Conservation (phyloP, 1,140 invertebrate genomes). For the Hyles vespertilio region DNA sequence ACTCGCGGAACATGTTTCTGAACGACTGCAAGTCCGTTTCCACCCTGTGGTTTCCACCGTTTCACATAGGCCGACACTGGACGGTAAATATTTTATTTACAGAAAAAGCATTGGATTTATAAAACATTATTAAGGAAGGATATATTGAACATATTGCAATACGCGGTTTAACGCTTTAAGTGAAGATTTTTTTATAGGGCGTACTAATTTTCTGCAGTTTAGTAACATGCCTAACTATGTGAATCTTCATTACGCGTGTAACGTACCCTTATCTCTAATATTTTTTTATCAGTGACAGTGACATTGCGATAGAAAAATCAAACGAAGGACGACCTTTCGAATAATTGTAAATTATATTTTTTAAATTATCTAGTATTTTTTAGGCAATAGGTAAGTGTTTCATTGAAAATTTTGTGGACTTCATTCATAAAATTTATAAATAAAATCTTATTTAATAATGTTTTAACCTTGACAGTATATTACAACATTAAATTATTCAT, state of each 20-base stretch:
- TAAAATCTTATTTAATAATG: background rate
- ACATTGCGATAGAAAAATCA: constrained; percentile 18
- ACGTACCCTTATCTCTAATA: background rate
- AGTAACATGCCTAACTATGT: too few relatives aligned
- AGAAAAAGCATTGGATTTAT: too few relatives aligned
- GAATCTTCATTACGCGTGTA: too few relatives aligned
- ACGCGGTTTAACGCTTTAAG: background rate
- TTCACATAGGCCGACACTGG: too few relatives aligned
- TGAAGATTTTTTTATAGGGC: background rate
- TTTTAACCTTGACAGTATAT: constrained; percentile 2
- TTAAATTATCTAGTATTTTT: background rate
- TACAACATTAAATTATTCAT: background rate
- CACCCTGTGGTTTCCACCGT: too few relatives aligned
- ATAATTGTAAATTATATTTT: background rate
- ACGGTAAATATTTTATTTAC: too few relatives aligned
- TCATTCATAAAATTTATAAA: background rate
- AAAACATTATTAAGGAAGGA: too few relatives aligned
- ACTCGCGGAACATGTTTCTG: too few relatives aligned
- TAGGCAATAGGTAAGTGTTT: too few relatives aligned
- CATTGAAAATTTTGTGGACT: background rate
- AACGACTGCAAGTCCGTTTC: too few relatives aligned
- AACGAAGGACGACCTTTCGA: constrained; percentile 2
- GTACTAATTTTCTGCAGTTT: background rate
- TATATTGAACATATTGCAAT: too few relatives aligned
- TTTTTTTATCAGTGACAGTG: constrained; percentile 25